Evolutionary conservation across 2,113 vertebrate genomes (phyloP), one percentile per base, ranked within the genome.

Genomic region (Donacobius atricapilla): DNA sequence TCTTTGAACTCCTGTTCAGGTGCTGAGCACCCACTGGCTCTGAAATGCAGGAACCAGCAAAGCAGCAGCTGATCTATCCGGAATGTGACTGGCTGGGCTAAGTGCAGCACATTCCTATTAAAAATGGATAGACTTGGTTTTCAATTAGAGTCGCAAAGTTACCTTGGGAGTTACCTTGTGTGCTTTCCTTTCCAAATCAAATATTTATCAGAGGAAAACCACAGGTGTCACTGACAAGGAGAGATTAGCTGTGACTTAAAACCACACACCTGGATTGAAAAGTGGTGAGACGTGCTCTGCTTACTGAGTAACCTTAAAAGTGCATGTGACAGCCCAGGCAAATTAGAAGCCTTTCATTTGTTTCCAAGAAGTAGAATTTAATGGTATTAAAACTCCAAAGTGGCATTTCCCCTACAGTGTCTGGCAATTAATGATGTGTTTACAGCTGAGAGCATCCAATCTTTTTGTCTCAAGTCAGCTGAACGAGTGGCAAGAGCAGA

Each of bases 181-280:
- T 60, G 93, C 68, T 97, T 95, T 82, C 87, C 89, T 96, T 97
- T 97, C 97, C 97, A 96, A 94, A 97, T 97, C 66, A 97, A 97
- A 97, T 97, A 97, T 97, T 97, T 94, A 98, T 92, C 45, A 93
- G 61, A 97, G 95, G 92, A 97, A 96, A 97, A 91, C 57, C 72
- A 83, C 22, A 57, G 91, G 91, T 94, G 83, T 96, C 82, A 95
- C 63, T 86, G 90, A 87, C 91, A 89, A 78, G 82, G 87, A 83
- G 91, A 95, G 90, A 90, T 84, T 89, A 71, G 53, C 86, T 84
- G 87, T 80, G 73, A 83, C 81, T 95, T 87, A 77, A 96, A 96
- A 88, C 83, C 68, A 94, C 68, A 90, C 72, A 40, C 18, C 40
- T 40, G 23, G 83, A 92, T 78, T 83, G 83, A 89, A 56, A 58